Conservation (phyloP, 2,797 vertebrate species). For the Ctenochaetus hawaiiensis region DNA sequence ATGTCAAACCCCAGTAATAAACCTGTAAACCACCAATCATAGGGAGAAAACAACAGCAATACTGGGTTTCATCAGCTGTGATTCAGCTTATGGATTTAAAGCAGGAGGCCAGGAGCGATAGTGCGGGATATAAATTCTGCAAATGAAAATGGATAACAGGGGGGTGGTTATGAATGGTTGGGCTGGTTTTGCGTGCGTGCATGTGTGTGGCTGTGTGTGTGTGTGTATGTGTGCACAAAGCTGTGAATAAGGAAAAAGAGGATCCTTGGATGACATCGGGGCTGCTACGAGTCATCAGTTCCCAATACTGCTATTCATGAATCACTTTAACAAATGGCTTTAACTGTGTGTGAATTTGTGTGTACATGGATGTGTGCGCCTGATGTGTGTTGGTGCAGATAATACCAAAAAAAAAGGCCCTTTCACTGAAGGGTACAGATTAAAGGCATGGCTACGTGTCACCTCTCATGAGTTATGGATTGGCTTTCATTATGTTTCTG, state of each 20-base stretch:
- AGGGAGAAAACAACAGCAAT: conserved; percentile 49
- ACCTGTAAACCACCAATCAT: conserved; percentile 70
- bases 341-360: background rate
- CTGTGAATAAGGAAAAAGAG: conserved; percentile 62
- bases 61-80: conserved; percentile 58
- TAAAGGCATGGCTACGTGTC: background rate
- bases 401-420: conserved; percentile 2
- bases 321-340: conserved; percentile 71
- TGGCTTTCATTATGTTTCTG: background rate
- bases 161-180: conserved; percentile 47
- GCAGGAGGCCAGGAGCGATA: conserved; percentile 50
- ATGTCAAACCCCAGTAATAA: conserved; percentile 72
- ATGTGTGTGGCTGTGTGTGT: conserved; percentile 8
- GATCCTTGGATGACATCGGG: conserved; percentile 52
- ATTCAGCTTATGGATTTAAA: conserved; percentile 73
- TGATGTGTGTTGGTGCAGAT: conserved; percentile 1
- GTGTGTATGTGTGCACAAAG: conserved; percentile 16
- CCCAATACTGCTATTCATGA: conserved; percentile 49
- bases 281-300: conserved; percentile 70
- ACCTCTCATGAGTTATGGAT: conserved; percentile 18
- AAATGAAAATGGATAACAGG: conserved; percentile 72
- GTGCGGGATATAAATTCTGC: conserved; percentile 64
- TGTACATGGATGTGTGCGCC: conserved; percentile 16
- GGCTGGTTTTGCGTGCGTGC: background rate
- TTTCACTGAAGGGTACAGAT: conserved; percentile 27